Evolutionary conservation across 2,113 vertebrate genomes (phyloP).

Genomic region (Microtus richardsoni): DNA sequence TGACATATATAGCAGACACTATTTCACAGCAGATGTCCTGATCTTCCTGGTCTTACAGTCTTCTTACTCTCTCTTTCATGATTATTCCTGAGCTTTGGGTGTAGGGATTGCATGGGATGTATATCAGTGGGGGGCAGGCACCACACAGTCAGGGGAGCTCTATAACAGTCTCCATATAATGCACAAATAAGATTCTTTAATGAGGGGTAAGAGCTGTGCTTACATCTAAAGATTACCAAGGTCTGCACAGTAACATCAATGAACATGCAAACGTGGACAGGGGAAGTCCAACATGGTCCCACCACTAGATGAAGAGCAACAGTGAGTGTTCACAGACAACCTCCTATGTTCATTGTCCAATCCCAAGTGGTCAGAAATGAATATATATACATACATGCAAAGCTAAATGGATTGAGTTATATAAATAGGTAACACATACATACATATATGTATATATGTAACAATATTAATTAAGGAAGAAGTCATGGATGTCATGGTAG

Average conservation of each 20-base stretch:
- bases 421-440: not conserved
- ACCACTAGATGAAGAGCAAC: not conserved
- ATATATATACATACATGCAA: not conserved
- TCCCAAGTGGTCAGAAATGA: too few relatives aligned
- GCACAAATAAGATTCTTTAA: not conserved
- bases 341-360: not conserved
- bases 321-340: not conserved
- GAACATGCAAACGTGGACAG: rapidly evolving
- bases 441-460: too few relatives aligned
- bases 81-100: not conserved
- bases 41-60: not conserved
- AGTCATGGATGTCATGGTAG: not conserved
- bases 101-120: not conserved
- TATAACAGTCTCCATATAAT: not conserved
- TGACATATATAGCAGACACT: not conserved
- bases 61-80: not conserved
- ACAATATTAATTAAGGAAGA: not conserved
- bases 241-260: not conserved
- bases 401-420: not conserved
- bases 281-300: not conserved
- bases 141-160: not conserved
- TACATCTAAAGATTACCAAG: not conserved
- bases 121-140: too few relatives aligned
- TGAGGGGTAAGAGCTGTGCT: not conserved
- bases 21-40: not conserved